Base-by-base conservation (phyloP, 35 echinoderm and acorn worm species). In the Holothuria glaberrima region DNA sequence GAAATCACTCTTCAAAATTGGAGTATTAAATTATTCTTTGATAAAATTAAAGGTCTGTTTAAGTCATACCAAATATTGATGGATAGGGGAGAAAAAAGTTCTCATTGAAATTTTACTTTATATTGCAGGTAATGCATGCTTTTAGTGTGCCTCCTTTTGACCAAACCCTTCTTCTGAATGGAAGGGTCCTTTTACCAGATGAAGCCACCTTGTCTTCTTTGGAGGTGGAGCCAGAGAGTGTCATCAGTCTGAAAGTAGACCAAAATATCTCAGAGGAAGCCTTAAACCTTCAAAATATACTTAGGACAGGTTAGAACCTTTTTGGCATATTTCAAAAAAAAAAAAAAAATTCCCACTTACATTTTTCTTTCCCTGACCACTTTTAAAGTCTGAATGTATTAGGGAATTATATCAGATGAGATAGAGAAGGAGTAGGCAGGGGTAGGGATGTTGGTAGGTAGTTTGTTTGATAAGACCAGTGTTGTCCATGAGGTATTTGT, bases 91-190 rank as follows among this genome's bases (percentile, higher is more conserved):
- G n/a, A n/a, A n/a, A n/a, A 24, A 28, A 6, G 28, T 65, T 65
- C 6, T 31, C 34, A n/a, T 54, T 22, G 22, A 54, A 9, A 9
- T 14, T 80, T 48, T 89, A 9, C 64, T 79, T 25, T 82, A 19
- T 77, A 20, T 35, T 71, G 1, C 65, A 98, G 96, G 93, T 98
- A n/a, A 98, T 98, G 96, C 93, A 98, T 91, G 93, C 91, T 19
- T 98, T 98, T 83, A 89, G 89, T 35, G 96, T 98, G 22, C 93
- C 96, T 13, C 96, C 96, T 41, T 98, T 98, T 91, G 96, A 98
- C 61, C 96, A 98, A 72, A 94, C 90, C 27, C 78, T 98, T 19
- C 79, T 92, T 13, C 52, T 90, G 4, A 59, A 92, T 36, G 93
- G 93, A 44, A 75, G 83, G 48, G 48, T 83, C 45, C 85, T 97